Evolutionary conservation across 1,140 invertebrate species (phyloP).

Genomic region (Apolygus lucorum): DNA sequence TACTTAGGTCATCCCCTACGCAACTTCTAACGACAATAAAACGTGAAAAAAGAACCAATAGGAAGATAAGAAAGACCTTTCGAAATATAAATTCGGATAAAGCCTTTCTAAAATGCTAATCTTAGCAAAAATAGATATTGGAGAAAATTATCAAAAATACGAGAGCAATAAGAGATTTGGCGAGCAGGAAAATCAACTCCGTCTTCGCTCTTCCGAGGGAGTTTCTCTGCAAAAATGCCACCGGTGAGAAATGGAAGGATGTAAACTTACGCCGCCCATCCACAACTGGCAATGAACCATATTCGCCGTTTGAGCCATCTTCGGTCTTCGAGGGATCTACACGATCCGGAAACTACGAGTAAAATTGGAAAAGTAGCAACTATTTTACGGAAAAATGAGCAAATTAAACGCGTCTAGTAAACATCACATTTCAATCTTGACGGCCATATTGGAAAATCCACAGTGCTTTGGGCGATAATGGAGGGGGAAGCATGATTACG

Average conservation of each 20-base stretch:
- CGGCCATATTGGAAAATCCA: background rate
- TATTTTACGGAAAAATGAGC: background rate
- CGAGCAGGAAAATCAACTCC: background rate
- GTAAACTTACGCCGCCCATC: slow-evolving; percentile 65
- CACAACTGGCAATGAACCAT: slow-evolving; percentile 57
- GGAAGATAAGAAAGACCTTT: too few relatives aligned
- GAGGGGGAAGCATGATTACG: too few relatives aligned
- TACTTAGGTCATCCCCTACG: too few relatives aligned
- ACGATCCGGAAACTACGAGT: background rate
- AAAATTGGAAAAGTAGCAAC: background rate
- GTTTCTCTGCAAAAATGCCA: background rate
- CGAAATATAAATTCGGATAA: too few relatives aligned
- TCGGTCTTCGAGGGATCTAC: background rate
- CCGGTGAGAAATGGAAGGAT: slow-evolving; percentile 10
- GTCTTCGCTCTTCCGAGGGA: background rate
- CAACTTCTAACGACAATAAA: too few relatives aligned
- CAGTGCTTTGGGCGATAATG: too few relatives aligned
- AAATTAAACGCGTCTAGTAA: background rate
- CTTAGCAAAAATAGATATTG: too few relatives aligned
- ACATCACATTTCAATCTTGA: background rate
- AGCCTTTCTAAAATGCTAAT: too few relatives aligned
- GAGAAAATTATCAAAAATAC: background rate
- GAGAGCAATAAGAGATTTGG: background rate
- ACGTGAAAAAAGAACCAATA: too few relatives aligned
- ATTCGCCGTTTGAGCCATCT: background rate